Conservation (phyloP, 2,888 invertebrate genomes). For the Melinaea menophilus region DNA sequence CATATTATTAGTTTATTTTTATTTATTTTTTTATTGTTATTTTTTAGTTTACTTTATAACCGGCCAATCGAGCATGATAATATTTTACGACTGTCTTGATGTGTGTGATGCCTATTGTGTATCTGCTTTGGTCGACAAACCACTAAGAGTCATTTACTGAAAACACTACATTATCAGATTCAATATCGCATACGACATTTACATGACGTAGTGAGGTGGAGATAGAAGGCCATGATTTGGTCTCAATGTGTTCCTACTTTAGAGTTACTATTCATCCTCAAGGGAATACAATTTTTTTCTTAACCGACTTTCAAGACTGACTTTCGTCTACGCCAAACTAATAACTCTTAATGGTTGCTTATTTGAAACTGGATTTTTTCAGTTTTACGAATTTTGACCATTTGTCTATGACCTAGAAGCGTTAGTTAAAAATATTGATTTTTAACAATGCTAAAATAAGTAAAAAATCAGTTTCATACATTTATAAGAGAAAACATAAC, state of each 20-base stretch:
- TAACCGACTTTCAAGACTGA: slow-evolving; percentile 29
- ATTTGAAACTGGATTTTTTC: background rate
- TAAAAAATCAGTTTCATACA: background rate
- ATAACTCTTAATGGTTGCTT: slow-evolving; percentile 20
- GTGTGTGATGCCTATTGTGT: too few relatives aligned
- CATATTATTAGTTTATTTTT: too few relatives aligned
- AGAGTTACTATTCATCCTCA: slow-evolving; percentile 38
- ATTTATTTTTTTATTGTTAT: too few relatives aligned
- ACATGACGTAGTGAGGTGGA: slow-evolving; percentile 38
- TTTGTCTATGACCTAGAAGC: background rate
- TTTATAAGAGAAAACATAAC: background rate
- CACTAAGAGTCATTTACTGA: slow-evolving; percentile 20
- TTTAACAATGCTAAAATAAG: too few relatives aligned
- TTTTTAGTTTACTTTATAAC: too few relatives aligned
- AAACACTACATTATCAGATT: slow-evolving; percentile 28
- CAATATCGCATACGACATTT: slow-evolving; percentile 32
- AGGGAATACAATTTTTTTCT: slow-evolving; percentile 30
- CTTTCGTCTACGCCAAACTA: slow-evolving; percentile 10
- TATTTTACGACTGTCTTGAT: too few relatives aligned
- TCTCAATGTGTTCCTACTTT: slow-evolving; percentile 35
- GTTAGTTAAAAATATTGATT: background rate
- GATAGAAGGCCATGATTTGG: slow-evolving; percentile 45
- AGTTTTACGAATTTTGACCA: background rate
- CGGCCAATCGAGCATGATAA: too few relatives aligned
- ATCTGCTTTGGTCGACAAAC: too few relatives aligned